Conservation (phyloP, 2,797 vertebrate genomes). For the Schizopygopsis malacanthus region DNA sequence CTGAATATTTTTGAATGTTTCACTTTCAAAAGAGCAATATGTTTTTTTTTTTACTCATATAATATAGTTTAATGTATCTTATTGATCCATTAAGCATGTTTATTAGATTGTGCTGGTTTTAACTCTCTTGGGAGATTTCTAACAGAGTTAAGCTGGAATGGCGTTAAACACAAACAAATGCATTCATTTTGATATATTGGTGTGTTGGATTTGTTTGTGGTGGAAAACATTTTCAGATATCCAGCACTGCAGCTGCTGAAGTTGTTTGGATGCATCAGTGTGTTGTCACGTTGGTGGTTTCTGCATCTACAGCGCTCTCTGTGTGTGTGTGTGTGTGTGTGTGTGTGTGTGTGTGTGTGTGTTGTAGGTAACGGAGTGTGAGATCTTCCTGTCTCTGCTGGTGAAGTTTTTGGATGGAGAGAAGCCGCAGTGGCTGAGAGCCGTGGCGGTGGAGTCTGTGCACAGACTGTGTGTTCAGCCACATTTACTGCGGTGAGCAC, state of each 20-base stretch:
- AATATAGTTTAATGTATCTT: background rate
- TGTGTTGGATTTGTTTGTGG: background rate
- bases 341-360: constrained; percentile 65
- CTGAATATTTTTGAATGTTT: background rate
- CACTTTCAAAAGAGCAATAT: background rate
- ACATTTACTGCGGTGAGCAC: constrained; percentile 88
- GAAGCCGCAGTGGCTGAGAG: constrained; percentile 98
- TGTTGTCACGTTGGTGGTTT: background rate
- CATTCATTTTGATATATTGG: background rate
- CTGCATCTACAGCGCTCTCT: background rate
- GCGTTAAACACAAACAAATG: background rate
- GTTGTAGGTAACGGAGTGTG: constrained; percentile 96
- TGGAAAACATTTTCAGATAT: background rate
- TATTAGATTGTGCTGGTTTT: too few relatives aligned
- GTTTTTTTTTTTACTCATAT: background rate
- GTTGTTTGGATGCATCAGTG: background rate
- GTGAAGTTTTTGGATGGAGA: constrained; percentile 99
- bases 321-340: constrained; percentile 59
- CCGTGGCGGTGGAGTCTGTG: constrained; percentile 96
- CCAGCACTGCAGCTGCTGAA: background rate
- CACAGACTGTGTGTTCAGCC: constrained; percentile 97
- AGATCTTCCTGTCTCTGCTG: constrained; percentile 97
- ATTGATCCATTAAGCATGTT: background rate
- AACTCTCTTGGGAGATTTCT: too few relatives aligned
- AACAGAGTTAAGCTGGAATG: too few relatives aligned